Evolutionary conservation across 1,140 invertebrate genomes (phyloP), one percentile per base, ranked within the genome.

Genomic region (Drosophila subobscura): DNA sequence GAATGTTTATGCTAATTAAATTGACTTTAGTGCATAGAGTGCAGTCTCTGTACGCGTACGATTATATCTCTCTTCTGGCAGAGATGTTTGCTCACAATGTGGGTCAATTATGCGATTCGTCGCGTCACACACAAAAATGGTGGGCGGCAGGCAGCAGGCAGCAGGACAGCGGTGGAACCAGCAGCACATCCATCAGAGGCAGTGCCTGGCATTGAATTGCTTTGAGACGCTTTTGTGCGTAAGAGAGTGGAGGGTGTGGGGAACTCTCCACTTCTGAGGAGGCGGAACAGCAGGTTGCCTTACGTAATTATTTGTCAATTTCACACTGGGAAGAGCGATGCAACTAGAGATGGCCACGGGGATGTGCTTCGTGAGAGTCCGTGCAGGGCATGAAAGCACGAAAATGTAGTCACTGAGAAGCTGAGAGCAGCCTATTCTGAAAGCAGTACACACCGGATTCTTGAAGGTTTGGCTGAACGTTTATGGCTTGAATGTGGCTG

Each of bases 41-140:
- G 12, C 33, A 37, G 33, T 44, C 50, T 22, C 27, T n/a, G 33
- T 37, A 10, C 10, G 33, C 33, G 33, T 37, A 37, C 33, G 33
- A 37, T 37, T n/a, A 12, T 29, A 4, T 37, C n/a, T 37, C 60
- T 49, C 59, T 23, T 42, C 14, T 25, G 56, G 25, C 64, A 14
- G 53, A 41, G 52, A 50, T 64, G 72, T 64, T 57, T 77, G 64
- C 78, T 70, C 67, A 45, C 77, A 84, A 89, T 89, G 81, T 89
- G 63, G 84, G 84, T 89, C 84, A 89, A 89, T 89, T 89, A 89
- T 89, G 84, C 84, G 84, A 89, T 79, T 89, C 73, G 84, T 89
- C 84, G 84, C 84, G 76, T 70, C 76, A 60, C 68, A 80, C 56
- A 77, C 65, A 65, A 57, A 52, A 79, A 56, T 29, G 47, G 37